Evolutionary conservation across 2,888 invertebrate species (phyloP).

Genomic region (Epirrhoe alternata): DNA sequence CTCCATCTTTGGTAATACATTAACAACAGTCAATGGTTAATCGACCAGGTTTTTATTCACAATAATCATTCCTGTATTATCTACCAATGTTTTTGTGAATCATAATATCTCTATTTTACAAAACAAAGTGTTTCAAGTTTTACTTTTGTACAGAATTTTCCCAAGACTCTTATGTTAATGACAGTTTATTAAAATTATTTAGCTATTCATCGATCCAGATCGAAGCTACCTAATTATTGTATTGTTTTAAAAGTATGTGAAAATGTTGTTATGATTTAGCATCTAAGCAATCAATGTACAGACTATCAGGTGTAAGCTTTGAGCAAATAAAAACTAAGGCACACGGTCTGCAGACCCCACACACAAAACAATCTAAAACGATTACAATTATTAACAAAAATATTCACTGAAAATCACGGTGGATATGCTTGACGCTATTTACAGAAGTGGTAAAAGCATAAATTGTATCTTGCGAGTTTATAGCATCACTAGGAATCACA

Average conservation of each 20-base stretch:
- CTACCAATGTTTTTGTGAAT: slow-evolving; percentile 49
- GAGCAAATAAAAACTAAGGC: slow-evolving; percentile 81
- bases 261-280: slow-evolving; percentile 45
- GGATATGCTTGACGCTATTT: slow-evolving; percentile 48
- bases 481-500: slow-evolving; percentile 37
- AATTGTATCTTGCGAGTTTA: slow-evolving; percentile 27
- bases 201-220: slow-evolving; percentile 19
- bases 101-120: slow-evolving; percentile 40
- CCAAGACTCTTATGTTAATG: slow-evolving; percentile 14
- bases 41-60: slow-evolving; percentile 66
- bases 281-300: slow-evolving; percentile 57
- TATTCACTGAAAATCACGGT: slow-evolving; percentile 59
- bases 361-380: slow-evolving; percentile 47
- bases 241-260: slow-evolving; percentile 37
- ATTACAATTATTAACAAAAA: slow-evolving; percentile 44
- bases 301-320: slow-evolving; percentile 74
- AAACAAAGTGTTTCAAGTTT: slow-evolving; percentile 40
- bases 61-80: slow-evolving; percentile 57
- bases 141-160: slow-evolving; percentile 29
- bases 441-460: slow-evolving; percentile 30
- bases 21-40: slow-evolving; percentile 74
- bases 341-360: slow-evolving; percentile 71
- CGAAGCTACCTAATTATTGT: slow-evolving; percentile 20
- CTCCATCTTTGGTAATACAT: slow-evolving; percentile 83
- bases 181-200: slow-evolving; percentile 11